Evolutionary conservation across 2,797 vertebrate species (phyloP).

Genomic region (Meda fulgida): DNA sequence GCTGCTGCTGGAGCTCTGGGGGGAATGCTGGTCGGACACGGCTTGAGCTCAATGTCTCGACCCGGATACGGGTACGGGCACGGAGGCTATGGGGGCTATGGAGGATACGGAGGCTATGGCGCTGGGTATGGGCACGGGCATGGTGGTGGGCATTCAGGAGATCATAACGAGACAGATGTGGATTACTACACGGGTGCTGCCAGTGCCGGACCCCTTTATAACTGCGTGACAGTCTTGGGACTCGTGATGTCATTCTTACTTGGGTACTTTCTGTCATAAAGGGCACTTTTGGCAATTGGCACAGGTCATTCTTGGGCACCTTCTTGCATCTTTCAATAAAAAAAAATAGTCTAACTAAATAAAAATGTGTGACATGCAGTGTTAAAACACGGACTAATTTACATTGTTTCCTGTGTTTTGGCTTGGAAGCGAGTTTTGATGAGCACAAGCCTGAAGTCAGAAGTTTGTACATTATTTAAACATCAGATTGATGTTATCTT

Average conservation of each 20-base stretch:
- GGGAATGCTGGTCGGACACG: slow-evolving; percentile 75
- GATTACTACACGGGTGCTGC: slow-evolving; percentile 72
- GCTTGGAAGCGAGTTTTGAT: neutral
- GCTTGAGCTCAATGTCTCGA: slow-evolving; percentile 73
- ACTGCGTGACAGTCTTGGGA: slow-evolving; percentile 71
- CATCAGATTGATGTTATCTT: neutral
- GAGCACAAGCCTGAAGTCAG: neutral
- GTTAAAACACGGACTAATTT: neutral
- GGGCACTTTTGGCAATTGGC: neutral
- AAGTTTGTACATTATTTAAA: neutral
- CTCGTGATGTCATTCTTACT: slow-evolving; percentile 70
- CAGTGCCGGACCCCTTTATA: slow-evolving; percentile 68
- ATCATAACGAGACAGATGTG: slow-evolving; percentile 65
- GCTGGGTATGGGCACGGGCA: slow-evolving; percentile 41
- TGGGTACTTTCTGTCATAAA: slow-evolving; percentile 65
- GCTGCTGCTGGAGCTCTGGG: slow-evolving; percentile 80
- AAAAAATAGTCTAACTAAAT: neutral
- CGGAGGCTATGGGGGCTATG: slow-evolving; percentile 47
- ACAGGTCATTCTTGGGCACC: neutral
- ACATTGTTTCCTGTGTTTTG: neutral
- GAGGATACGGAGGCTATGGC: slow-evolving; percentile 55
- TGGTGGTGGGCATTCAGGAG: neutral
- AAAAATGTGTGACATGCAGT: slow-evolving; percentile 1
- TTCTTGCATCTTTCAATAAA: neutral
- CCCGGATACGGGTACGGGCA: slow-evolving; percentile 70